Conservation (phyloP, 2,113 vertebrate species). For the Percopsis transmontana region DNA sequence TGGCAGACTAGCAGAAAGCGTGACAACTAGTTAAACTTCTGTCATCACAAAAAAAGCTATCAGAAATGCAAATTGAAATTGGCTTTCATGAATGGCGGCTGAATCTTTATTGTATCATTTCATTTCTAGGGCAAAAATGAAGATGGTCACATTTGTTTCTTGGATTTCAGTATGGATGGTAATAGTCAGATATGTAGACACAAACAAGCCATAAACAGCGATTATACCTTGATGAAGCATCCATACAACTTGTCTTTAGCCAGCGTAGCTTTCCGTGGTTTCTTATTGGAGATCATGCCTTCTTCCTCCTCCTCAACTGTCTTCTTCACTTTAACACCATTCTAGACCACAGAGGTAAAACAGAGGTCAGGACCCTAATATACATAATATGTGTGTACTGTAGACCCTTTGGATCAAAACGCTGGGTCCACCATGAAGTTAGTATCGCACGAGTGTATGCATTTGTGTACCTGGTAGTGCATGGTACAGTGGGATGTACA, state of each 20-base stretch:
- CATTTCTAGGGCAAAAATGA: too few relatives aligned
- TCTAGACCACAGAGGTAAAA: slow-evolving; percentile 65
- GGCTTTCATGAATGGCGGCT: too few relatives aligned
- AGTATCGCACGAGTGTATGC: too few relatives aligned
- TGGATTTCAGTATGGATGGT: too few relatives aligned
- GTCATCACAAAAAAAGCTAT: too few relatives aligned
- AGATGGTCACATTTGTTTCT: too few relatives aligned
- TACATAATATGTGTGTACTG: not conserved
- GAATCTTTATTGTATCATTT: too few relatives aligned
- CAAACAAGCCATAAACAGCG: not conserved
- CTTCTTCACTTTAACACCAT: slow-evolving; percentile 80
- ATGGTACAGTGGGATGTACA: not conserved
- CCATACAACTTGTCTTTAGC: slow-evolving; percentile 81
- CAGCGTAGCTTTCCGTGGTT: slow-evolving; percentile 69
- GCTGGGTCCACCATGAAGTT: too few relatives aligned
- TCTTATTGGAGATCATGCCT: slow-evolving; percentile 75
- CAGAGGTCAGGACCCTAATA: not conserved
- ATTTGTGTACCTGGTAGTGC: not conserved
- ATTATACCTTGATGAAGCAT: slow-evolving; percentile 88
- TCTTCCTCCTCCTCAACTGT: slow-evolving; percentile 47
- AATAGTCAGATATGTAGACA: not conserved
- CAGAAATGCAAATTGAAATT: too few relatives aligned
- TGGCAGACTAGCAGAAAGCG: slow-evolving; percentile 77
- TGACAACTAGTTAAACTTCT: too few relatives aligned
- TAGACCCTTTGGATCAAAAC: not conserved